Evolutionary conservation across 2,113 vertebrate genomes (phyloP).

Genomic region (Nibea albiflora): DNA sequence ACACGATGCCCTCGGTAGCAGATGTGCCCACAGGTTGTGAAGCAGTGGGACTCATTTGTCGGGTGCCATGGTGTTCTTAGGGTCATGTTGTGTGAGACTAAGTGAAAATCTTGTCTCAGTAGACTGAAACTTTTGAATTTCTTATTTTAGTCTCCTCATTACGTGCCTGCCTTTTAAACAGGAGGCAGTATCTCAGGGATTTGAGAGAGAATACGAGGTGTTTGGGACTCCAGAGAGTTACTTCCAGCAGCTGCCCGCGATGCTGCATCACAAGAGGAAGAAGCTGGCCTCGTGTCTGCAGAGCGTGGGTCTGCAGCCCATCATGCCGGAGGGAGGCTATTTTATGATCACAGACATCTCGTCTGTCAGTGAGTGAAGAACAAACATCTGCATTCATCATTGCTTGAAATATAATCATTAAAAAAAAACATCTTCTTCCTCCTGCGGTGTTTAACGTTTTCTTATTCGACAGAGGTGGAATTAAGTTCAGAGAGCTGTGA

Average conservation of each 20-base stretch:
- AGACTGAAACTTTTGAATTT: neutral
- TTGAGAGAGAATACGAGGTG: conserved; percentile 85
- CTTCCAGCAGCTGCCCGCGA: conserved; percentile 86
- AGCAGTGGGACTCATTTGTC: no score
- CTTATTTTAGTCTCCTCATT: neutral
- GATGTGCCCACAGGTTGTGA: no score
- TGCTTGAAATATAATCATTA: neutral
- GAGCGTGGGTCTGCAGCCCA: conserved; percentile 87
- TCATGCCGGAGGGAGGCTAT: conserved; percentile 91
- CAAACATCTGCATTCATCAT: neutral
- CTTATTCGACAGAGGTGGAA: conserved; percentile 81
- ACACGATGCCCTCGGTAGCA: no score
- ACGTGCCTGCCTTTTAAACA: conserved; percentile 53
- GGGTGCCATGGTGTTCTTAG: no score
- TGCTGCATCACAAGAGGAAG: conserved; percentile 84
- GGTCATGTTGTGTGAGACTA: no score
- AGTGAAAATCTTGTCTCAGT: no score
- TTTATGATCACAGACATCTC: conserved; percentile 93
- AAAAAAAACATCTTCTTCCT: neutral
- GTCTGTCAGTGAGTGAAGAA: conserved; percentile 86
- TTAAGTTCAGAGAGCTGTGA: conserved; percentile 78
- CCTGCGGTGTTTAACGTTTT: neutral
- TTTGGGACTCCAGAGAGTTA: conserved; percentile 90
- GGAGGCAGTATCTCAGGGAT: conserved; percentile 90
- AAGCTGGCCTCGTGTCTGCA: conserved; percentile 85